Base-by-base conservation (phyloP, 2,888 invertebrate species). In the Suillia variegata region DNA sequence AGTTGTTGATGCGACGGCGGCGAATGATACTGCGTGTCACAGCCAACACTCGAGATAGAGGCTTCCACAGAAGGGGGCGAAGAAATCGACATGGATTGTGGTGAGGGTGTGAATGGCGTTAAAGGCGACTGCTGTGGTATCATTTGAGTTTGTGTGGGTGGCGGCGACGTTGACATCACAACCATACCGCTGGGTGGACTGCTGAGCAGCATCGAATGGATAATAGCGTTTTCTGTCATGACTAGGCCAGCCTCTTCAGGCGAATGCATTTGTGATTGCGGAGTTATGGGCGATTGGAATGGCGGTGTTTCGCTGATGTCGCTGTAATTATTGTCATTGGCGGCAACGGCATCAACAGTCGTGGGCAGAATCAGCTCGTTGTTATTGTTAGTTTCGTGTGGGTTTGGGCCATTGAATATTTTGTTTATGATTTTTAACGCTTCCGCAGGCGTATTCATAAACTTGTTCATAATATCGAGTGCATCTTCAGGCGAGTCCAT, bases 401-500 rank as follows among this genome's bases (percentile, higher is more conserved):
- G 50, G 45, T 65, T 71, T 31, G 70, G 65, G 47, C 77, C 78
- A 62, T 78, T 80, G 6, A 82, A 75, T 63, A 82, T 81, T 65
- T 73, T 76, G 59, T 82, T 82, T 0, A 82, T 70, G 63, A 81
- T 79, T 54, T 74, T 73, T 1, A 82, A 71, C 17, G 82, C 82
- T 70, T 82, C 82, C 5, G 79, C 80, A 21, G 82, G 82, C 22
- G 80, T 77, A 61, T 81, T 81, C 72, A 82, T 80, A 61, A 82
- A 82, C 66, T 81, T 82, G 63, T 81, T 80, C 80, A 82, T 82
- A 54, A 82, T 82, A 48, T 82, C 77, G 2, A 81, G 69, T 4
- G 80, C 82, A 62, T 82, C 79, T 62, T 80, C 80, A 1, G 82
- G 82, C n/a, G 82, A 80, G 51, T 78, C 77, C 80, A 82, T 81